phyloP scores from a whole-genome alignment of 2,888 invertebrate species.

The Ectemnius continuus region DNA sequence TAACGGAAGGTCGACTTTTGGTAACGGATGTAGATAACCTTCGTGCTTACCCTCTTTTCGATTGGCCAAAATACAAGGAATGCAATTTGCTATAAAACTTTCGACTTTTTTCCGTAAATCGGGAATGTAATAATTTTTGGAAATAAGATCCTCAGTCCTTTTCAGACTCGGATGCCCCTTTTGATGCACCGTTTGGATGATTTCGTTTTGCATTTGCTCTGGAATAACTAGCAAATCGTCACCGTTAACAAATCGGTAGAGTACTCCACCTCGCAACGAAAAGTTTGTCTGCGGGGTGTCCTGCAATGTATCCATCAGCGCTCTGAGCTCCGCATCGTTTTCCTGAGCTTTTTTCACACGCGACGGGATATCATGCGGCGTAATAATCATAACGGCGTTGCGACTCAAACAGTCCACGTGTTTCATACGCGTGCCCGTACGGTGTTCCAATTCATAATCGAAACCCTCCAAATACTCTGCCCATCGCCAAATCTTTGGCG shows the following conservation, averaged over 20 bases:
- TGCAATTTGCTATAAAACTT: constrained; percentile 31
- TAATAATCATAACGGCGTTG: background rate
- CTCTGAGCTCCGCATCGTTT: background rate
- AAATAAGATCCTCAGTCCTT: constrained; percentile 21
- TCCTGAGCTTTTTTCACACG: background rate
- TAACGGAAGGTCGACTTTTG: constrained; percentile 25
- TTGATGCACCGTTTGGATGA: constrained; percentile 23
- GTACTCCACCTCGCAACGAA: background rate
- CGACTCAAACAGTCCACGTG: constrained; percentile 14
- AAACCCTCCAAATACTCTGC: constrained; percentile 21
- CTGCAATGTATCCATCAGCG: background rate
- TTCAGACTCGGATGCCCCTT: constrained; percentile 24
- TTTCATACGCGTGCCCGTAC: background rate
- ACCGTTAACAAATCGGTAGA: constrained; percentile 7
- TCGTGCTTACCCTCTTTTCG: constrained; percentile 36
- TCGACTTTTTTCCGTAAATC: constrained; percentile 39
- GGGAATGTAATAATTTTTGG: constrained; percentile 34
- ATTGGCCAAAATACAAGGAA: constrained; percentile 38
- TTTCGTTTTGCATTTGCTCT: background rate
- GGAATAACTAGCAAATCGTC: constrained; percentile 7
- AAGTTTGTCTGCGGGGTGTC: background rate
- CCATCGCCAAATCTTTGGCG: constrained; percentile 29
- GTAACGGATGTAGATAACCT: constrained; percentile 33
- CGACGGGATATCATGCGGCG: background rate
- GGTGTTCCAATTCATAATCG: constrained; percentile 9